Evolutionary conservation across 2,888 invertebrate species (phyloP).

Genomic region (Bhutanitis thaidina): DNA sequence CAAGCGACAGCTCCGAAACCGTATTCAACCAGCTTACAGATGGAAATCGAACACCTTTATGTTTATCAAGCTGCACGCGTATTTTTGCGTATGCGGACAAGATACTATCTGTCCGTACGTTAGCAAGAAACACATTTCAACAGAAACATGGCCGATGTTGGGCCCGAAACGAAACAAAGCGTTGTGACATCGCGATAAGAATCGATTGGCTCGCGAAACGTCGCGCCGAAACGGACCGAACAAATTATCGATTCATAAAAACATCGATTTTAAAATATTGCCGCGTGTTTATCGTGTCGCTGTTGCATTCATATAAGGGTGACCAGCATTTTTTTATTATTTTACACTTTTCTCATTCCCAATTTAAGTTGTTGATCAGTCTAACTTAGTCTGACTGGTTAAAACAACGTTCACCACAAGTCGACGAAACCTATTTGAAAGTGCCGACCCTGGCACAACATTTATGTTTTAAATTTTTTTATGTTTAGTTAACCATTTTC

Average conservation of each 20-base stretch:
- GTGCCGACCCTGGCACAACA: not conserved
- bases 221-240: constrained; percentile 74
- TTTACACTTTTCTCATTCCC: not conserved
- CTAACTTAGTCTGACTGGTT: not conserved
- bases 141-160: constrained; percentile 73
- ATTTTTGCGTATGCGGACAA: constrained; percentile 52
- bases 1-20: constrained; percentile 16
- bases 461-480: not conserved
- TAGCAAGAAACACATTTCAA: constrained; percentile 79
- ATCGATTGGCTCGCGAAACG: constrained; percentile 74
- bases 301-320: constrained; percentile 59
- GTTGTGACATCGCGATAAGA: constrained; percentile 73
- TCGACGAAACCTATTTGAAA: not conserved
- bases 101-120: constrained; percentile 73
- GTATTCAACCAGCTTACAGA: constrained; percentile 32
- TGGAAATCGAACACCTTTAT: constrained; percentile 32
- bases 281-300: constrained; percentile 65
- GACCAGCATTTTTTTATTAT: constrained; percentile 33
- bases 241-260: constrained; percentile 80
- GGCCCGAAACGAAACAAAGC: constrained; percentile 75
- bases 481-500: not conserved
- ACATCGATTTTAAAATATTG: constrained; percentile 78
- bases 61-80: constrained; percentile 33
- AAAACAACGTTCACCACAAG: not conserved
- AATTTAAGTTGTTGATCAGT: constrained; percentile 3